Percentiles rank a stretch among this genome's conserved stretches.
Conservation (phyloP, 2,888 invertebrate genomes). For the Drosophila helvetica region DNA sequence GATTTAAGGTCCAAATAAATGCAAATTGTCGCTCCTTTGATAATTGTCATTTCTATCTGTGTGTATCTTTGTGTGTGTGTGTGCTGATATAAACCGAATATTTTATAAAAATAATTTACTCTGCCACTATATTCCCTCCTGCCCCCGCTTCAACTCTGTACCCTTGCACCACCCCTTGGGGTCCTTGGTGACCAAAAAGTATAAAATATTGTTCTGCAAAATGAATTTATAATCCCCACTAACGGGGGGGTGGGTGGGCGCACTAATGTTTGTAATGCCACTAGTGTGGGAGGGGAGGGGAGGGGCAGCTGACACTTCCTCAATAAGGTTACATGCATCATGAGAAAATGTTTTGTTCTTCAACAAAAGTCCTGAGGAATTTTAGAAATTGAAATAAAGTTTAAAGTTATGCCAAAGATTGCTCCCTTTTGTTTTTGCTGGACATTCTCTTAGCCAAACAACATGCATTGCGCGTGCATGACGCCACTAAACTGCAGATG, state of each 20-base stretch:
- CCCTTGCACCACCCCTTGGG: background rate
- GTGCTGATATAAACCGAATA: background rate
- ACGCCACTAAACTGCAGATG: too few relatives aligned
- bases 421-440: too few relatives aligned
- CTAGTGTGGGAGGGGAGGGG: background rate
- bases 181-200: slow-evolving; percentile 8
- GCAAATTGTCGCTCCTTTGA: slow-evolving; percentile 12
- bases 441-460: too few relatives aligned
- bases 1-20: background rate
- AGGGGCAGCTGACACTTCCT: background rate
- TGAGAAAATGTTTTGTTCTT: background rate
- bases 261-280: slow-evolving; percentile 49
- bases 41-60: slow-evolving; percentile 24
- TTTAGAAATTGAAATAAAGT: too few relatives aligned
- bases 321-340: background rate
- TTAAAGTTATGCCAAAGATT: too few relatives aligned
- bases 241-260: slow-evolving; percentile 49
- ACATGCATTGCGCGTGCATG: too few relatives aligned
- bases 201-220: slow-evolving; percentile 50
- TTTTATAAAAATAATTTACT: slow-evolving; percentile 7
- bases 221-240: slow-evolving; percentile 65
- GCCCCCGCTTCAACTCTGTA: background rate
- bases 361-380: too few relatives aligned
- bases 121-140: background rate
- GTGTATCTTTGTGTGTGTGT: background rate